phyloP scores from a whole-genome alignment of 2,888 invertebrate genomes.

The Drosophila neutralis region DNA sequence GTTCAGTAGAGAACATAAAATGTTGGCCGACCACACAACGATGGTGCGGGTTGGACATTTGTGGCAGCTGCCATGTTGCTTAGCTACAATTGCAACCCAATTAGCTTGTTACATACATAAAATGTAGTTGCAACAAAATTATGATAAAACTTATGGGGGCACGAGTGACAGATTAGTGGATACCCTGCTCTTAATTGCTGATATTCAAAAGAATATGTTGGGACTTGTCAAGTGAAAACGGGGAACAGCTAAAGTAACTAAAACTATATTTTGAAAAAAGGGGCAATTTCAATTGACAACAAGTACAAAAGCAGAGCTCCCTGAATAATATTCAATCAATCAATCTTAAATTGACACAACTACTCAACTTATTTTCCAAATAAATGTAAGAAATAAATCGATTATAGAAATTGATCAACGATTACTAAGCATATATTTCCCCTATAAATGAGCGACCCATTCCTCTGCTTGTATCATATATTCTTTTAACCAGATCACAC shows the following conservation, averaged over 20 bases:
- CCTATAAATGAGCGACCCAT: not conserved
- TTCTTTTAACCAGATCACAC: not conserved
- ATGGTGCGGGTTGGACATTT: conserved; percentile 23
- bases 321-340: not conserved
- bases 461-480: not conserved
- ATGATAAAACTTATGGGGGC: not conserved
- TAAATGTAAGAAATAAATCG: not conserved
- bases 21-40: not conserved
- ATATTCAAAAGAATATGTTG: not conserved
- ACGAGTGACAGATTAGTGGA: not conserved
- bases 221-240: not conserved
- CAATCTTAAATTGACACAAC: not conserved
- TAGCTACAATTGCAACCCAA: conserved; percentile 37
- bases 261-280: not conserved
- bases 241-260: no score
- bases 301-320: not conserved
- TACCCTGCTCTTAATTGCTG: not conserved
- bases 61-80: conserved; percentile 44
- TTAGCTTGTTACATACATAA: conserved; percentile 29
- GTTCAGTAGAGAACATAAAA: conserved; percentile 20
- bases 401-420: not conserved
- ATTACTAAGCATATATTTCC: not conserved
- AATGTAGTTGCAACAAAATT: conserved; percentile 2
- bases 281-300: not conserved
- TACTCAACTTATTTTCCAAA: not conserved